These are phyloP conservation scores for Endotricha flammealis DNA, from an alignment of 2,888 invertebrate genomes.

Conservation along the genomic window DNA sequence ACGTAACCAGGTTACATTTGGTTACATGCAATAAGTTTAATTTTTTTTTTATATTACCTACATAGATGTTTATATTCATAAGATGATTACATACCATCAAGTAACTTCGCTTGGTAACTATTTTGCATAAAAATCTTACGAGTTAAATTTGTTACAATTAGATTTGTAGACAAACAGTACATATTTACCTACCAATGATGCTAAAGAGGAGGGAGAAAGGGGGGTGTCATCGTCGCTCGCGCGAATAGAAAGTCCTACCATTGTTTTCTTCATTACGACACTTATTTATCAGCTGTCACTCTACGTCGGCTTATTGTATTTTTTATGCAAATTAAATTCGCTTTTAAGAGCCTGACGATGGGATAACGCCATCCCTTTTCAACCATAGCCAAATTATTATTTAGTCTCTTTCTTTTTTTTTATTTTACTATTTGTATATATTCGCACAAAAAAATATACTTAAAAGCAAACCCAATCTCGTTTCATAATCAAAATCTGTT, in stretches of 20 bases:
- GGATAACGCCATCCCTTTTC: neutral
- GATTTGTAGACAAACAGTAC: constrained; percentile 15
- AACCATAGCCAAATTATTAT: neutral
- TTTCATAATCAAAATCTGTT: no score
- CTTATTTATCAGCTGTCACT: constrained; percentile 63
- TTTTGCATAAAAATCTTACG: no score
- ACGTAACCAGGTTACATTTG: no score
- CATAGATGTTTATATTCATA: no score
- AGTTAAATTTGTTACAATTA: neutral
- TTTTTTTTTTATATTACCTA: no score
- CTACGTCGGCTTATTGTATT: constrained; percentile 50
- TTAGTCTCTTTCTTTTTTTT: neutral
- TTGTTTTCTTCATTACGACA: constrained; percentile 72
- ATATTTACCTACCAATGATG: constrained; percentile 20
- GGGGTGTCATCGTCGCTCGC: constrained; percentile 40
- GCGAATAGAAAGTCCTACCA: constrained; percentile 65
- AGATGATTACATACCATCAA: no score
- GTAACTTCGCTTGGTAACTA: no score
- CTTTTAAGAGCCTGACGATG: constrained; percentile 11
- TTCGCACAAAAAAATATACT: no score
- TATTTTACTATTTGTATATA: no score
- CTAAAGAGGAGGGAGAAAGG: constrained; percentile 26
- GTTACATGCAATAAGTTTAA: no score
- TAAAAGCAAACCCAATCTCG: no score
- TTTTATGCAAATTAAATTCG: constrained; percentile 51